Base-by-base conservation (phyloP, 2,797 vertebrate genomes). In the Emydoidea blandingii region DNA sequence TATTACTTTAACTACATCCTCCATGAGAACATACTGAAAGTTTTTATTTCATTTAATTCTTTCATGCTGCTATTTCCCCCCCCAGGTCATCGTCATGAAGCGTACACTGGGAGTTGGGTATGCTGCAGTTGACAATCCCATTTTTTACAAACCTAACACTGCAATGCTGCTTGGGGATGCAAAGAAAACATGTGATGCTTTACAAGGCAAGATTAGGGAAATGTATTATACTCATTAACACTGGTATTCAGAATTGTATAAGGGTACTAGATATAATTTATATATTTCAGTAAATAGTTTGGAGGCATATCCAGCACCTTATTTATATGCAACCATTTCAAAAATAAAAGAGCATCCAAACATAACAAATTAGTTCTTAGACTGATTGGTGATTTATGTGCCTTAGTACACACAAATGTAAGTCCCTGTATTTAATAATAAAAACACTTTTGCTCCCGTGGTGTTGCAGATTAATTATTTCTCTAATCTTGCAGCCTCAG, bases 1-100 rank as follows among this genome's bases (percentile, higher is more conserved):
- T 72, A 10, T 37, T 76, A 27, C 10, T 76, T 76, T 76, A 47
- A 47, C 74, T 65, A 84, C 34, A 41, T 52, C 25, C 50, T 23
- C n/a, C 10, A 50, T 53, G n/a, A 25, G n/a, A 8, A 68, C 34
- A 7, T 68, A 12, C 41, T 47, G 29, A 15, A 34, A 11, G 23
- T 47, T 29, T 21, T 74, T 52, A 8, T 7, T 37, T 41, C 34
- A 41, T 6, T 11, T 44, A 10, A n/a, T 53, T 79, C 41, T 91
- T 84, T 72, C 88, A 78, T 49, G 41, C 19, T 72, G 23, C 37
- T 34, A 16, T 88, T 56, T 81, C 10, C 49, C 83, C 52, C 62
- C 68, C 34, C 92, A 99, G 98, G 98, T 99, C 86, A 98, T 99
- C 2, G 98, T 99, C 96, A 99, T 99, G 98, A 99, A 99, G 96